A percentile compares a stretch with the other conserved stretches of the same genome.
These are phyloP conservation scores for Gouania willdenowi DNA, from an alignment of 2,797 vertebrate species.

Conservation along the genomic window DNA sequence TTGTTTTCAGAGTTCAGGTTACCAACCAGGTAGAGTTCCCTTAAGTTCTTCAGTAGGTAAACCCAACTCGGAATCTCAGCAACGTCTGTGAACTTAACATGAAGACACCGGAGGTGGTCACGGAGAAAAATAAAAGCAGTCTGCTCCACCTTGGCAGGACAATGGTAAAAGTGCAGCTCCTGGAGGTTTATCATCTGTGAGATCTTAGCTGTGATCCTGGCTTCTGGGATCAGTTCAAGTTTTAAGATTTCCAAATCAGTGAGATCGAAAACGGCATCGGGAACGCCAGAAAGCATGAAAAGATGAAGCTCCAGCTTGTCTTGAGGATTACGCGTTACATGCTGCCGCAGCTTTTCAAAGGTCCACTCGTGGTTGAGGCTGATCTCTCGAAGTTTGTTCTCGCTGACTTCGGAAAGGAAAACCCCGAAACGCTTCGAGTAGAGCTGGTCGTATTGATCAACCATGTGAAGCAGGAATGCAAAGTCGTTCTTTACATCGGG, in stretches of 20 bases:
- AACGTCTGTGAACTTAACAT: constrained; percentile 97
- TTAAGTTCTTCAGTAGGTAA: constrained; percentile 91
- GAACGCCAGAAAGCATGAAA: constrained; percentile 97
- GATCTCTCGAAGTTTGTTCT: constrained; percentile 95
- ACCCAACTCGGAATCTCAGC: constrained; percentile 97
- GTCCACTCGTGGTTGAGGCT: constrained; percentile 98
- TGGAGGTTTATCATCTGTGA: constrained; percentile 96
- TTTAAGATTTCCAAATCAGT: constrained; percentile 94
- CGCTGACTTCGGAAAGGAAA: constrained; percentile 96
- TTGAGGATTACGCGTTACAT: constrained; percentile 88
- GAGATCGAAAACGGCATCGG: constrained; percentile 93
- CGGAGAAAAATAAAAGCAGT: constrained; percentile 97
- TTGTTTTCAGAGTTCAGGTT: constrained; percentile 99
- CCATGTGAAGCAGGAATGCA: constrained; percentile 98
- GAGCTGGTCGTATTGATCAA: constrained; percentile 96
- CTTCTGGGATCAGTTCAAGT: constrained; percentile 95
- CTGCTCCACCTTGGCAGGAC: constrained; percentile 96
- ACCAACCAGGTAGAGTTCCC: constrained; percentile 91
- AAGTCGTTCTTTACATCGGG: constrained; percentile 99
- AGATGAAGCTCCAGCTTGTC: constrained; percentile 94
- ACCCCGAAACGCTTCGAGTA: constrained; percentile 98
- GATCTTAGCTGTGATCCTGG: constrained; percentile 93
- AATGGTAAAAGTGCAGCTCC: constrained; percentile 96
- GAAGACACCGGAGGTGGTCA: constrained; percentile 96
- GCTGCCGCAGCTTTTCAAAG: constrained; percentile 92